Percentiles rank a stretch among this genome's conserved stretches.
Conservation (phyloP, 2,888 invertebrate genomes). For the Pristionchus arcanus region DNA sequence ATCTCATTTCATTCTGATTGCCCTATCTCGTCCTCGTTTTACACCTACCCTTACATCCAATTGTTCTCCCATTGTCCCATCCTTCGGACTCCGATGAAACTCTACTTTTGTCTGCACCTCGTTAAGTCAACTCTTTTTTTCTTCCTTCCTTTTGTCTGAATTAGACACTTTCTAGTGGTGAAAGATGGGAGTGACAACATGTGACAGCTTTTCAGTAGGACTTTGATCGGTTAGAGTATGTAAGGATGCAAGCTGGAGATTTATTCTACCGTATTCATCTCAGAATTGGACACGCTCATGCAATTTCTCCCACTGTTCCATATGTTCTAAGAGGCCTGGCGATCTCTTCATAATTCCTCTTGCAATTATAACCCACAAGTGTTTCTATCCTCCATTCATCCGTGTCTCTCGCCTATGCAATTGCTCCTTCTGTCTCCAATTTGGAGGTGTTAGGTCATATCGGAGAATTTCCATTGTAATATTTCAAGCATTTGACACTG, state of each 20-base stretch:
- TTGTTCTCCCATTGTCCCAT: background rate
- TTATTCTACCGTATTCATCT: background rate
- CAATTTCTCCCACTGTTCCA: conserved; percentile 15
- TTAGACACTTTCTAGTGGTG: background rate
- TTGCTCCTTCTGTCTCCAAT: conserved; percentile 18
- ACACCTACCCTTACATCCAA: conserved; percentile 14
- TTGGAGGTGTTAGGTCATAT: background rate
- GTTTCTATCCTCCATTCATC: conserved; percentile 39
- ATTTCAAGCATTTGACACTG: background rate
- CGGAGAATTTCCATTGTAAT: background rate
- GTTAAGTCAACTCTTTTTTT: background rate
- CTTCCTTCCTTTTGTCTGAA: background rate
- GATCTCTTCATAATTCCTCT: conserved; percentile 27
- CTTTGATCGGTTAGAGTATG: background rate
- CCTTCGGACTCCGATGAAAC: background rate
- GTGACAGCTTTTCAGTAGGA: background rate
- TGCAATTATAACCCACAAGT: conserved; percentile 45
- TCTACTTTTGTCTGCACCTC: background rate
- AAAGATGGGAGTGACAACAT: background rate
- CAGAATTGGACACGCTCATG: background rate
- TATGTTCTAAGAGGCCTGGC: conserved; percentile 37
- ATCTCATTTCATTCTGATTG: conserved; percentile 27
- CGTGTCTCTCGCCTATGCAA: conserved; percentile 25
- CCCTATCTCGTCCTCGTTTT: conserved; percentile 1
- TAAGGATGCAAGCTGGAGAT: background rate